phyloP scores from a whole-genome alignment of 2,797 vertebrate genomes.

The Clarias fuscus region DNA sequence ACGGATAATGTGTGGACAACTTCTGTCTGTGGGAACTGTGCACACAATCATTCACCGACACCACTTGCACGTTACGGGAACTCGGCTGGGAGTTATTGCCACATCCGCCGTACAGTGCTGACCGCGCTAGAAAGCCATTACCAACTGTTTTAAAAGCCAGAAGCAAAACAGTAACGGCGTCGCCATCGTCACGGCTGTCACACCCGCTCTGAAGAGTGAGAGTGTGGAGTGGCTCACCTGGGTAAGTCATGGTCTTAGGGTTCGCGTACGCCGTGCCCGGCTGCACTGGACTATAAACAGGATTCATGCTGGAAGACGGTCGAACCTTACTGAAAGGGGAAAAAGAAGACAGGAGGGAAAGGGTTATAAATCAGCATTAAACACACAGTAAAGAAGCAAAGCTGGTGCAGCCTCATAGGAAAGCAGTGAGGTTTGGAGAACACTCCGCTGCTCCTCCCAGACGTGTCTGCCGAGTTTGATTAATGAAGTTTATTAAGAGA shows the following conservation, averaged over 20 bases:
- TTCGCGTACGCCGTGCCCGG: slow-evolving; percentile 85
- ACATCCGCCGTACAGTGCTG: no score
- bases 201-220: background rate
- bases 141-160: no score
- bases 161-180: no score
- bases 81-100: no score
- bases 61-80: no score
- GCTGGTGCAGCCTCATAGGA: background rate
- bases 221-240: slow-evolving; percentile 71
- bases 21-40: no score
- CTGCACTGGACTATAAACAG: slow-evolving; percentile 88
- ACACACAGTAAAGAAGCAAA: slow-evolving; percentile 2
- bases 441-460: background rate
- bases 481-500: background rate
- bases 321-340: slow-evolving; percentile 66
- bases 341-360: background rate
- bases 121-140: no score
- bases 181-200: background rate
- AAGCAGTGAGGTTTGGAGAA: slow-evolving; percentile 11
- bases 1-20: no score
- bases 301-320: slow-evolving; percentile 83
- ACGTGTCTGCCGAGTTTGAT: background rate
- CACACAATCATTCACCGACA: no score
- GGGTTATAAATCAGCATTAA: slow-evolving; percentile 3
- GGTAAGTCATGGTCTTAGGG: slow-evolving; percentile 85